A percentile compares a stretch with the other conserved stretches of the same genome.
These are phyloP conservation scores for Phocides pigmalion DNA, from an alignment of 1,140 invertebrate genomes.

Conservation along the genomic window DNA sequence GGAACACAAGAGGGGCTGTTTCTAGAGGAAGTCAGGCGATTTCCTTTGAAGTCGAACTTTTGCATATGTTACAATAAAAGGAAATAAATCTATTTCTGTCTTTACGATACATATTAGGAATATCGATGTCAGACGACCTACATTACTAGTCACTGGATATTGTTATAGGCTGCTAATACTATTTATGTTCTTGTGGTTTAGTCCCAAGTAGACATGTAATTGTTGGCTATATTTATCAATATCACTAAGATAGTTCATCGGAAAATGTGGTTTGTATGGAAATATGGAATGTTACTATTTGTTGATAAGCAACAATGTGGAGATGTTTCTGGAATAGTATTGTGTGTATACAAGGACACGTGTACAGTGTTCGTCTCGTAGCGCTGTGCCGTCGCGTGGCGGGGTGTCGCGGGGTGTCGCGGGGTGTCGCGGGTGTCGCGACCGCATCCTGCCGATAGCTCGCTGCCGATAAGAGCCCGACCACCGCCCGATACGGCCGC, in stretches of 20 bases:
- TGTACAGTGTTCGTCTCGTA: too few species aligned
- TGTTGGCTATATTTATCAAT: constrained; percentile 1
- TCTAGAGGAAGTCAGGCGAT: too few species aligned
- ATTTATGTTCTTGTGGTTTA: background rate
- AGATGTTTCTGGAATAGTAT: background rate
- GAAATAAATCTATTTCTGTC: background rate
- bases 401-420: background rate
- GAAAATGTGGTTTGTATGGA: background rate
- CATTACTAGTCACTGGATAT: background rate
- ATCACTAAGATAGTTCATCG: background rate
- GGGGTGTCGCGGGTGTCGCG: background rate
- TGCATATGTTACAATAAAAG: background rate
- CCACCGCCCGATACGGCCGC: background rate
- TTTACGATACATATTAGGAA: background rate
- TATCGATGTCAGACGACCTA: constrained; percentile 1
- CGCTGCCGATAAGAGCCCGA: background rate
- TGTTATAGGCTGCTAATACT: background rate
- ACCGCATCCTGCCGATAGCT: background rate
- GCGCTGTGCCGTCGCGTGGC: too few species aligned
- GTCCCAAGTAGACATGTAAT: background rate
- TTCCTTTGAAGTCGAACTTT: background rate
- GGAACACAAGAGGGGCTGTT: too few species aligned
- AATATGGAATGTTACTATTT: background rate
- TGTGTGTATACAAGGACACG: too few species aligned
- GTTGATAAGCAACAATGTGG: background rate